These are phyloP conservation scores for Caenorhabditis uteleia DNA, from an alignment of 2,888 invertebrate species.

Conservation along the genomic window DNA sequence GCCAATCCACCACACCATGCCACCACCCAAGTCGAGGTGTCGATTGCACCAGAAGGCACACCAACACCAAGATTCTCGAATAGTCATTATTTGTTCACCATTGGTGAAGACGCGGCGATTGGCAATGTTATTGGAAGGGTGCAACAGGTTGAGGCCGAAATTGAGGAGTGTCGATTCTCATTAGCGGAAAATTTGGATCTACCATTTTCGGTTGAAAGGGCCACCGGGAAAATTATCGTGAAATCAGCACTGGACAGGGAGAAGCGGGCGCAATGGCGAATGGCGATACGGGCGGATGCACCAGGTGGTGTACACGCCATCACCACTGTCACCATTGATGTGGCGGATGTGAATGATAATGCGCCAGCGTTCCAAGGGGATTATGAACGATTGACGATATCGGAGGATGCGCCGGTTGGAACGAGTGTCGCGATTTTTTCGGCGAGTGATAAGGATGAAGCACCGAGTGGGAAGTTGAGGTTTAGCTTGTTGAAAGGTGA, in stretches of 20 bases:
- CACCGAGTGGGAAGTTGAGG: slow-evolving; percentile 37
- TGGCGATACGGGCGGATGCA: slow-evolving; percentile 46
- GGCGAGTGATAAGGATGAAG: slow-evolving; percentile 60
- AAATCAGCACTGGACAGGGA: slow-evolving; percentile 89
- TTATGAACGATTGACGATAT: slow-evolving; percentile 47
- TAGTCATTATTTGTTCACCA: slow-evolving; percentile 80
- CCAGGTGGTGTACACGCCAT: slow-evolving; percentile 49
- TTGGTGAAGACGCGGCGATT: slow-evolving; percentile 80
- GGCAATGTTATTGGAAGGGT: slow-evolving; percentile 71
- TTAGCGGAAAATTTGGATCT: slow-evolving; percentile 39
- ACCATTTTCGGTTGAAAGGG: slow-evolving; percentile 82
- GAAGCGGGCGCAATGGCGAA: slow-evolving; percentile 70
- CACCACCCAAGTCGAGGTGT: slow-evolving; percentile 83
- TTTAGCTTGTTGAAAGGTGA: slow-evolving; percentile 25
- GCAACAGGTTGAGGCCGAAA: slow-evolving; percentile 48
- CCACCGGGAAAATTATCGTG: slow-evolving; percentile 84
- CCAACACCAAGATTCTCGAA: slow-evolving; percentile 80
- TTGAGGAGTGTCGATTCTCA: slow-evolving; percentile 49
- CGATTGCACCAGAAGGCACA: slow-evolving; percentile 74
- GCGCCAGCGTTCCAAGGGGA: slow-evolving; percentile 50
- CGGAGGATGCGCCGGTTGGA: slow-evolving; percentile 62
- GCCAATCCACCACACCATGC: slow-evolving; percentile 79
- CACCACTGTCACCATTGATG: slow-evolving; percentile 49
- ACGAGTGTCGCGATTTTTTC: slow-evolving; percentile 61
- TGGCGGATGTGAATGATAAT: slow-evolving; percentile 72